Evolutionary conservation across 2,888 invertebrate species (phyloP), one percentile per base, ranked within the genome.

Genomic region (Phragmatobia fuliginosa): DNA sequence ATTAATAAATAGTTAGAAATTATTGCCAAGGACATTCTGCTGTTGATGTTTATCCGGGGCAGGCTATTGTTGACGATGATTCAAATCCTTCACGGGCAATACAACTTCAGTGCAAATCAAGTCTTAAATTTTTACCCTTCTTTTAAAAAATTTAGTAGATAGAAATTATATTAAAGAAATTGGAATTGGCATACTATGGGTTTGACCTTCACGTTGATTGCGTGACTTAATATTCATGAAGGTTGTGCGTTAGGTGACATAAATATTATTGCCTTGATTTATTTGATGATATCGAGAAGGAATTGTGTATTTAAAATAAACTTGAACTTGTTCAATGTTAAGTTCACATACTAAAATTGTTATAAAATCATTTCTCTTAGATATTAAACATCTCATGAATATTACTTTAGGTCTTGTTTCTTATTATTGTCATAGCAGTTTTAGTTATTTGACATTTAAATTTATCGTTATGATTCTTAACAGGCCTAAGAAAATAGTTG

Each of bases 241-340:
- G 68, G 75, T 75, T 74, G 72, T 66, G 67, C 25, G n/a, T n/a
- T 61, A 56, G 28, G 16, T 56, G 28, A 28, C 56, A 28, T 56
- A 56, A 56, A 56, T 56, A 28, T 56, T 56, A 56, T 49, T 49
- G 16, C 56, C 56, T 56, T 28, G 56, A 56, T 56, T 56, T 56
- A 56, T 56, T 56, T 16, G 28, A 56, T 28, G 56, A 56, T 56
- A 16, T 56, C 56, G 16, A 36, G 38, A 36, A 62, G 38, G n/a
- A 28, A 62, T 62, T 62, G 25, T 38, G 38, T 25, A 25, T 6
- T 60, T 18, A 38, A 62, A 25, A 25, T 62, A 21, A 45, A 31
- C 45, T 18, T 45, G 31, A 62, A 56, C 62, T 31, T 52, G n/a
- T 72, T 62, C 25, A 56, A 28, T 56, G 16, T 56, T 28, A 28